These are phyloP conservation scores for Rugalucina vietnamica DNA, from an alignment of 2,888 invertebrate genomes.

Conservation along the genomic window DNA sequence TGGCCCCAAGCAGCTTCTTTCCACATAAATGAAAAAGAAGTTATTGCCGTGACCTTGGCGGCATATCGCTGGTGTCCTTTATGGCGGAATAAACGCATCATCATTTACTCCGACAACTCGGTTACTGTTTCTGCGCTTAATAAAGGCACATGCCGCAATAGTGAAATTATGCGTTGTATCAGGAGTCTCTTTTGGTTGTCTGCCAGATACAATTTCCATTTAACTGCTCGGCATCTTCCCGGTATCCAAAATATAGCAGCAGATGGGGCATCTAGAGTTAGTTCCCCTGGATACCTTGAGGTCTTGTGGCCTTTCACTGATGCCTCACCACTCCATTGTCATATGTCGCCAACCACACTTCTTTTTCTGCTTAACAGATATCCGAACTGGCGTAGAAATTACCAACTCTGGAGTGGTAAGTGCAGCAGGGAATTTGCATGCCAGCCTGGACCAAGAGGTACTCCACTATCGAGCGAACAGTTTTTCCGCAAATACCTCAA, in stretches of 20 bases:
- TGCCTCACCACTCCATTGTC: background rate
- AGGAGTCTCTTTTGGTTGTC: background rate
- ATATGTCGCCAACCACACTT: background rate
- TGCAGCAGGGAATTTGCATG: background rate
- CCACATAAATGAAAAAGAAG: conserved; percentile 28
- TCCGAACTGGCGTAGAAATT: background rate
- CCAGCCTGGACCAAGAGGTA: conserved; percentile 10
- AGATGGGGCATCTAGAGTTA: background rate
- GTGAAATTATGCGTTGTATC: background rate
- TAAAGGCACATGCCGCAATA: background rate
- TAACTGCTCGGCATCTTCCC: background rate
- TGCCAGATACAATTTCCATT: background rate
- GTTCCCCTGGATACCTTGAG: background rate
- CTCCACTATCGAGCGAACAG: background rate
- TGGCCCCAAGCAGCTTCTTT: conserved; percentile 17
- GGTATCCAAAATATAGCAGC: background rate
- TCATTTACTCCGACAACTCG: too few relatives aligned
- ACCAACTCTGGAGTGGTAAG: background rate
- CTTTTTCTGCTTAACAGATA: background rate
- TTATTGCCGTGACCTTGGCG: background rate
- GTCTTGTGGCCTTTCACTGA: background rate
- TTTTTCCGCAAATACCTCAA: background rate
- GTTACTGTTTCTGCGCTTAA: background rate
- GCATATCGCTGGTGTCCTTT: background rate
- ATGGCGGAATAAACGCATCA: background rate